A percentile compares a stretch with the other conserved stretches of the same genome.
Conservation (phyloP, 1,140 invertebrate genomes). For the Periplaneta americana region DNA sequence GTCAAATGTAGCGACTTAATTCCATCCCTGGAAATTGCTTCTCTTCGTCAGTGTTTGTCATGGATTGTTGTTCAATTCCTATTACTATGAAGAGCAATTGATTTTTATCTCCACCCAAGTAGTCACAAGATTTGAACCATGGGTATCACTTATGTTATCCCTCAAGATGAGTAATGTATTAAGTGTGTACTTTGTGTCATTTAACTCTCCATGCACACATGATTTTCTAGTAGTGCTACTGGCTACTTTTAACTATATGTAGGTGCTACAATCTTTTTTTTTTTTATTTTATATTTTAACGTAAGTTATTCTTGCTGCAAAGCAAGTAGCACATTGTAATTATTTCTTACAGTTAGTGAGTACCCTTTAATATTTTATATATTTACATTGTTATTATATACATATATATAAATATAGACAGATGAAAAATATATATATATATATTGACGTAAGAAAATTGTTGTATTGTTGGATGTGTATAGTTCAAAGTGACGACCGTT, state of each 20-base stretch:
- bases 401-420: conserved; percentile 1
- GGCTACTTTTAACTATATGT: background rate
- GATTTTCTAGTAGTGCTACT: background rate
- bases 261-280: background rate
- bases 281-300: conserved; percentile 1
- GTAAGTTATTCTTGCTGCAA: background rate
- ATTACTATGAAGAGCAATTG: background rate
- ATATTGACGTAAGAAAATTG: conserved; percentile 2
- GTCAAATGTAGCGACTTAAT: background rate
- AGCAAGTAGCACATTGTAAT: background rate
- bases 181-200: background rate
- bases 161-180: background rate
- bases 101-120: background rate
- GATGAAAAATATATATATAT: background rate
- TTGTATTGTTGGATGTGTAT: conserved; percentile 11
- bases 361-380: conserved; percentile 9
- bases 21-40: background rate
- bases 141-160: background rate
- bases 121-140: background rate
- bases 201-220: background rate
- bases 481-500: background rate
- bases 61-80: background rate
- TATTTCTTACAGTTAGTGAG: background rate
- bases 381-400: conserved; percentile 8
- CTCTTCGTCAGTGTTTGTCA: background rate